phyloP scores from a whole-genome alignment of 1,140 invertebrate genomes.

The Homalodisca vitripennis region DNA sequence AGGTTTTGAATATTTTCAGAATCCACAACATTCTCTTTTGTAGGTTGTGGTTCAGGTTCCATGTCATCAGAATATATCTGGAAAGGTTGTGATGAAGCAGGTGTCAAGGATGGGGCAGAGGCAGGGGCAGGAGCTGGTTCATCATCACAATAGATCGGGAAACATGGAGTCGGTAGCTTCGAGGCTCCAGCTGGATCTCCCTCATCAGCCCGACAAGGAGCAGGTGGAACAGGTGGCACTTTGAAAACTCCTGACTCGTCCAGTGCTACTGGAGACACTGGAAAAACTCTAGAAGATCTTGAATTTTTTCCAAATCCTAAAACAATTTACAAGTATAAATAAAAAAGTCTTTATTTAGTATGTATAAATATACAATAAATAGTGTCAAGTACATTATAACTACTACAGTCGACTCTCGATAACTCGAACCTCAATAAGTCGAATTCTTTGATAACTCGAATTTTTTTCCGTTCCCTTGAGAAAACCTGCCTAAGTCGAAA shows the following conservation, averaged over 20 bases:
- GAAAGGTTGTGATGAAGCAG: too few relatives aligned
- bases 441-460: too few relatives aligned
- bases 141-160: conserved; percentile 1
- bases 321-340: background rate
- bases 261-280: background rate
- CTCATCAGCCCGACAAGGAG: too few relatives aligned
- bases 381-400: background rate
- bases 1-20: too few relatives aligned
- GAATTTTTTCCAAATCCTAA: background rate
- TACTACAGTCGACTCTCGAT: too few relatives aligned
- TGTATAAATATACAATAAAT: background rate
- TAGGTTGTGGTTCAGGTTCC: background rate
- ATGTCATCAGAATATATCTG: conserved; percentile 19
- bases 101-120: too few relatives aligned
- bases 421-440: too few relatives aligned
- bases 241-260: conserved; percentile 7
- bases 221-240: conserved; percentile 6
- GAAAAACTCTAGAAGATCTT: background rate
- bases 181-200: background rate
- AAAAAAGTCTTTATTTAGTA: background rate
- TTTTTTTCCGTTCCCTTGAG: too few relatives aligned
- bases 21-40: too few relatives aligned
- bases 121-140: conserved; percentile 8
- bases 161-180: background rate
- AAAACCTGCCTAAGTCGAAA: too few relatives aligned